Evolutionary conservation across 2,797 vertebrate genomes (phyloP).

Genomic region (Phataginus tricuspis): DNA sequence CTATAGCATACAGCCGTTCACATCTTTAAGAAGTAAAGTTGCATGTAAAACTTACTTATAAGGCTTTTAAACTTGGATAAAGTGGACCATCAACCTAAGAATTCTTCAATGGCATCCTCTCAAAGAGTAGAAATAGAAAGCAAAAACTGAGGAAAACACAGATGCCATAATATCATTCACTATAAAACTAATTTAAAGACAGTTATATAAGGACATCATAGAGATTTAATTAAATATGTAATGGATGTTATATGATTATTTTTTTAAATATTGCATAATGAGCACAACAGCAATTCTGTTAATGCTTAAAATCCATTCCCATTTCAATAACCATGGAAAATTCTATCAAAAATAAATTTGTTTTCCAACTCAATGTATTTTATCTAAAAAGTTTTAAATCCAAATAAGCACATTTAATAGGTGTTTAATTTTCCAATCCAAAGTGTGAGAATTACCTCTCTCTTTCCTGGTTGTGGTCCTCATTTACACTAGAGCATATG

Average conservation of each 20-base stretch:
- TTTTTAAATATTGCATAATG: constrained; percentile 65
- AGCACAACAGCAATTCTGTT: constrained; percentile 13
- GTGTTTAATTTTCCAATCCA: constrained; percentile 83
- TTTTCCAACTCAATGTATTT: constrained; percentile 43
- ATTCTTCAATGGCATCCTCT: constrained; percentile 50
- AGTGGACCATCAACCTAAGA: constrained; percentile 48
- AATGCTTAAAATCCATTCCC: constrained; percentile 11
- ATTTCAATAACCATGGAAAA: background rate
- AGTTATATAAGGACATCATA: constrained; percentile 39
- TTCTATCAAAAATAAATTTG: background rate
- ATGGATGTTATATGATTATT: constrained; percentile 34
- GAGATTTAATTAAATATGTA: constrained; percentile 28
- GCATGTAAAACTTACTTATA: constrained; percentile 38
- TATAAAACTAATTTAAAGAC: constrained; percentile 53
- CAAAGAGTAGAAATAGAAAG: constrained; percentile 58
- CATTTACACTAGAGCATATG: constrained; percentile 70
- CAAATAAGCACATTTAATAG: constrained; percentile 78
- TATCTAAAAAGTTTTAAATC: constrained; percentile 63
- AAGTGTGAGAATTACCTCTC: constrained; percentile 78
- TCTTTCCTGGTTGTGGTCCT: constrained; percentile 68
- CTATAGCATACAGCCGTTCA: background rate
- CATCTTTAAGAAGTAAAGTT: constrained; percentile 59
- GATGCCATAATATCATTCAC: constrained; percentile 41
- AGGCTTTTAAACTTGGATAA: constrained; percentile 57
- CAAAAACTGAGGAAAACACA: constrained; percentile 64